phyloP scores from a whole-genome alignment of 2,113 vertebrate genomes.

The Hipposideros armiger region DNA sequence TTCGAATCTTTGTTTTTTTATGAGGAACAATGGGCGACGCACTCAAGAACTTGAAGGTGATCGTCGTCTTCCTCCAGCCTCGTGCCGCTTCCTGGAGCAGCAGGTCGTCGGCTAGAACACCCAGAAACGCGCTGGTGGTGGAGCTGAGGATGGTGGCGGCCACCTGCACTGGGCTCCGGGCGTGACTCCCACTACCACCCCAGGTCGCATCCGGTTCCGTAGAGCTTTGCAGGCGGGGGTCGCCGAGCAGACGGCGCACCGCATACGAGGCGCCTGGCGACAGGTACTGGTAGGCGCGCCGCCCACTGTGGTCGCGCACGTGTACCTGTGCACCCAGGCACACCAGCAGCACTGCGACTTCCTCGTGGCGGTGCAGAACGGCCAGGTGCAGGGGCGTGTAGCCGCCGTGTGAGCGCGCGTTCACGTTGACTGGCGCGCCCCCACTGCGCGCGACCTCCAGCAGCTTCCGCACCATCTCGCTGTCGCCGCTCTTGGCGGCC shows the following conservation, averaged over 20 bases:
- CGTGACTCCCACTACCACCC: not conserved
- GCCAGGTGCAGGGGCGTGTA: constrained; percentile 97
- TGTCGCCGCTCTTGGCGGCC: constrained; percentile 94
- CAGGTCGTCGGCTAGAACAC: constrained; percentile 89
- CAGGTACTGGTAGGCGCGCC: constrained; percentile 94
- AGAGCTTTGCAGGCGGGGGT: constrained; percentile 77
- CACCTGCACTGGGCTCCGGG: constrained; percentile 87
- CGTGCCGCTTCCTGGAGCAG: constrained; percentile 90
- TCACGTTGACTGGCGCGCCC: constrained; percentile 88
- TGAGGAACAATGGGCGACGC: constrained; percentile 85
- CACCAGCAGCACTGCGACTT: constrained; percentile 90
- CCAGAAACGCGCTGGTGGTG: constrained; percentile 89
- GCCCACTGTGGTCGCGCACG: constrained; percentile 94
- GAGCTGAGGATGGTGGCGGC: constrained; percentile 89
- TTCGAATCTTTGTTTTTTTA: constrained; percentile 91
- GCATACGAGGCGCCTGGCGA: constrained; percentile 82
- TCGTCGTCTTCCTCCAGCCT: constrained; percentile 61
- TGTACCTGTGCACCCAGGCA: constrained; percentile 88
- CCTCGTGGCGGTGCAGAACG: constrained; percentile 91
- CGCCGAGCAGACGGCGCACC: constrained; percentile 89
- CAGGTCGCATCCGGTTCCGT: rapidly evolving
- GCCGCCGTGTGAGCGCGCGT: constrained; percentile 90
- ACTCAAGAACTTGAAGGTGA: constrained; percentile 85
- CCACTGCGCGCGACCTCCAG: constrained; percentile 86
- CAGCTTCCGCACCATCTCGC: constrained; percentile 90